Conservation (phyloP, 2,888 invertebrate species). For the Allygus modestus region DNA sequence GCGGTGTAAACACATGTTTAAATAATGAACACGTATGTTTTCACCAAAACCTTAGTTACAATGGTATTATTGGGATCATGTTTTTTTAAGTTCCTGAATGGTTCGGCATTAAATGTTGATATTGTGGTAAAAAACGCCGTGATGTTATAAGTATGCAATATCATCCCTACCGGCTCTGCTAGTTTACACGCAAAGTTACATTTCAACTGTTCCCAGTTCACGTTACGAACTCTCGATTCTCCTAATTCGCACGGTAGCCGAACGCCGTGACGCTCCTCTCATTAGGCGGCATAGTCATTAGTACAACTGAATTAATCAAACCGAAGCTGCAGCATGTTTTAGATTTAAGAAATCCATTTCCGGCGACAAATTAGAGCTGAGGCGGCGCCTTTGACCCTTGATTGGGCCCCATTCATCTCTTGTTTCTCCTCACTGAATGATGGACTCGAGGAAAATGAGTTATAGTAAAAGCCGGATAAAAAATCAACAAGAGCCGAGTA, state of each 20-base stretch:
- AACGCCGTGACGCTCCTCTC: neutral
- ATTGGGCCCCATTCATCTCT: conserved; percentile 64
- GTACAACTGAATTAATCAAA: conserved; percentile 60
- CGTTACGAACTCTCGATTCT: too few relatives aligned
- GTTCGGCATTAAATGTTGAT: too few relatives aligned
- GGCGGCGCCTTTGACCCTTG: conserved; percentile 63
- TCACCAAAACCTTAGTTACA: too few relatives aligned
- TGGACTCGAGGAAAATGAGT: conserved; percentile 61
- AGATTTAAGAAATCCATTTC: conserved; percentile 64
- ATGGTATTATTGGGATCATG: too few relatives aligned
- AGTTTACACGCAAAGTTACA: too few relatives aligned
- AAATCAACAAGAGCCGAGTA: conserved; percentile 52
- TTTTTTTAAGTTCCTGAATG: too few relatives aligned
- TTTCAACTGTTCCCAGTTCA: too few relatives aligned
- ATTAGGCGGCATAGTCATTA: conserved; percentile 59
- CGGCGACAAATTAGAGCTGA: conserved; percentile 63
- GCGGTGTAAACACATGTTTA: too few relatives aligned
- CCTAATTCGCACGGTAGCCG: conserved; percentile 9
- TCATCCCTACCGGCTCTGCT: too few relatives aligned
- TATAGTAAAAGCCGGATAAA: conserved; percentile 61
- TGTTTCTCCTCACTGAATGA: conserved; percentile 61
- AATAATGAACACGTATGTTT: too few relatives aligned
- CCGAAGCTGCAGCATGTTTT: conserved; percentile 55
- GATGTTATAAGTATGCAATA: too few relatives aligned
- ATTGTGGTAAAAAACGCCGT: too few relatives aligned